Conservation (phyloP, 2,888 invertebrate genomes). For the Bimastos eiseni region DNA sequence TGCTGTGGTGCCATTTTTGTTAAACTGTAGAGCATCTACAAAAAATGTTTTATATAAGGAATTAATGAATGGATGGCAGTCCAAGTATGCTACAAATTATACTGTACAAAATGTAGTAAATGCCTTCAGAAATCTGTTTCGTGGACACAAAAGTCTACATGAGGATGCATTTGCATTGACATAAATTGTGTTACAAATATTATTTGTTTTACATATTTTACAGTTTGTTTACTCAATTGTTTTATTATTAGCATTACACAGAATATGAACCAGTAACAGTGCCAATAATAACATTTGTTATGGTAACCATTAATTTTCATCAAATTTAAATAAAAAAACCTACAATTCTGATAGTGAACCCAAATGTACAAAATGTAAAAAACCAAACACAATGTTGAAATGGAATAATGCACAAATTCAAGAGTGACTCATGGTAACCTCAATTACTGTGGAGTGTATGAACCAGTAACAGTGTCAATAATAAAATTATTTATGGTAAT, state of each 20-base stretch:
- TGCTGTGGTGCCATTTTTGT: not conserved
- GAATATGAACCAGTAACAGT: not conserved
- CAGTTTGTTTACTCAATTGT: too few relatives aligned
- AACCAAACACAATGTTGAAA: not conserved
- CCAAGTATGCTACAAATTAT: not conserved
- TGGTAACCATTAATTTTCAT: not conserved
- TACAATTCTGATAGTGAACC: not conserved
- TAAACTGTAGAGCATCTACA: not conserved
- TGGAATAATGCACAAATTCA: too few relatives aligned
- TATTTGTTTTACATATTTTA: too few relatives aligned
- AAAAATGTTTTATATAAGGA: not conserved
- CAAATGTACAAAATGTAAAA: not conserved
- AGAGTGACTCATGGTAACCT: too few relatives aligned
- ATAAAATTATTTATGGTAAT: not conserved
- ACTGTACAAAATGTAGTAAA: not conserved
- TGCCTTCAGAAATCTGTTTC: too few relatives aligned
- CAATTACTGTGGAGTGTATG: too few relatives aligned
- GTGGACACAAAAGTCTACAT: too few relatives aligned
- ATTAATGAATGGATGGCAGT: not conserved
- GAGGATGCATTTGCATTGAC: too few relatives aligned
- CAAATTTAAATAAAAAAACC: not conserved
- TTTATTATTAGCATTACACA: too few relatives aligned
- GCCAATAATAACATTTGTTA: not conserved
- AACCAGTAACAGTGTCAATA: not conserved
- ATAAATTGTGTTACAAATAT: too few relatives aligned